phyloP scores from a whole-genome alignment of 2,888 invertebrate genomes.

The Perdita meconis region DNA sequence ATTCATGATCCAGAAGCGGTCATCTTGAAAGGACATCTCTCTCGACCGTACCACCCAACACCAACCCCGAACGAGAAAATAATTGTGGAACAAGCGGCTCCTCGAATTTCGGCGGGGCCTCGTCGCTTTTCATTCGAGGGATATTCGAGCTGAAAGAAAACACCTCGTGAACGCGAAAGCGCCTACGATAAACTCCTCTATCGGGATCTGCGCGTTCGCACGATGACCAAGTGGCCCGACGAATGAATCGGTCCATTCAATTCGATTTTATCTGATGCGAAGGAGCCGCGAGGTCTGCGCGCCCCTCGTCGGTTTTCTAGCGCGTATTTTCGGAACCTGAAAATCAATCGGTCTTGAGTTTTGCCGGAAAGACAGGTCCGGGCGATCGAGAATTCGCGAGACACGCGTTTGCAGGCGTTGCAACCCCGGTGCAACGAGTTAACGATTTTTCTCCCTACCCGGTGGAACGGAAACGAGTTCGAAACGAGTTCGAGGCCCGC shows the following conservation, averaged over 20 bases:
- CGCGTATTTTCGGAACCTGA: too few species aligned
- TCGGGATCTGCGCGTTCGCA: neutral
- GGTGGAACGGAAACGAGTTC: conserved; percentile 66
- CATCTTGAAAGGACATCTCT: conserved; percentile 77
- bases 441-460: conserved; percentile 70
- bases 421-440: conserved; percentile 65
- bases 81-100: conserved; percentile 63
- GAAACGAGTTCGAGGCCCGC: conserved; percentile 72
- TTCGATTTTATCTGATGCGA: conserved; percentile 21
- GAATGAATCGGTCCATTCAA: conserved; percentile 21
- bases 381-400: conserved; percentile 41
- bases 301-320: too few species aligned
- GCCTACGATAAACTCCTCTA: neutral
- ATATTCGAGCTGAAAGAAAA: conserved; percentile 20
- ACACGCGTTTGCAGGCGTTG: conserved; percentile 53
- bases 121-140: conserved; percentile 19
- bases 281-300: too few species aligned
- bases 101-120: conserved; percentile 48
- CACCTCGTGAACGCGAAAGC: neutral
- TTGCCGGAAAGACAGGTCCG: neutral
- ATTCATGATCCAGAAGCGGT: conserved; percentile 72
- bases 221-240: neutral
- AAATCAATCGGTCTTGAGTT: neutral
- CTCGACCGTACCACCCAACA: conserved; percentile 52
- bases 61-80: conserved; percentile 68